These are phyloP conservation scores for Microdon myrmicae DNA, from an alignment of 2,888 invertebrate species.

Conservation along the genomic window DNA sequence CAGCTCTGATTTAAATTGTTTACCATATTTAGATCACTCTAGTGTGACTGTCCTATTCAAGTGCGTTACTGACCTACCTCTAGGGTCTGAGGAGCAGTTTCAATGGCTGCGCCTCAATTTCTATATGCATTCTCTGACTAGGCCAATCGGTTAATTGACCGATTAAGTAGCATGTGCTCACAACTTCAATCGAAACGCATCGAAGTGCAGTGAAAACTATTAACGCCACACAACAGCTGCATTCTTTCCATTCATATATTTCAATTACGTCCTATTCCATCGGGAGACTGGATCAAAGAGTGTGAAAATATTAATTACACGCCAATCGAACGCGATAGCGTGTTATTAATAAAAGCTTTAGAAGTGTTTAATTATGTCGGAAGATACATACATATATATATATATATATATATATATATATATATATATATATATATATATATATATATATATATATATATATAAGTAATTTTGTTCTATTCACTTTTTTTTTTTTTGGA, in stretches of 20 bases:
- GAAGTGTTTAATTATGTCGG: background rate
- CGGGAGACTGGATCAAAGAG: background rate
- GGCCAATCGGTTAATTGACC: conserved; percentile 35
- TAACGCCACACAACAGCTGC: conserved; percentile 11
- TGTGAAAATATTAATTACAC: conserved; percentile 16
- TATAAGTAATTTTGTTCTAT: background rate
- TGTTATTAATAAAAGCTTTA: no score
- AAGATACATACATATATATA: background rate
- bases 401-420: background rate
- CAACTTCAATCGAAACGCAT: conserved; percentile 24
- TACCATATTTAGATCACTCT: no score
- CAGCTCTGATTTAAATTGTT: no score
- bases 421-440: background rate
- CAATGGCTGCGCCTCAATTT: conserved; percentile 7
- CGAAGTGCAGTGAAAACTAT: conserved; percentile 9
- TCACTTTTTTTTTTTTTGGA: background rate
- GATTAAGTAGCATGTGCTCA: conserved; percentile 40
- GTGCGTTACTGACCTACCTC: conserved; percentile 38
- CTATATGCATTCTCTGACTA: conserved; percentile 13
- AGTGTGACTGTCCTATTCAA: no score
- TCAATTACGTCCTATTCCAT: conserved; percentile 22
- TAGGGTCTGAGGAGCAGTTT: background rate
- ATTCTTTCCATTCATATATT: conserved; percentile 29
- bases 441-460: background rate
- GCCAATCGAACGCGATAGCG: no score